Percentiles rank a stretch among this genome's conserved stretches.
Evolutionary conservation across 2,113 vertebrate species (phyloP).

Genomic region (Archocentrus centrarchus): DNA sequence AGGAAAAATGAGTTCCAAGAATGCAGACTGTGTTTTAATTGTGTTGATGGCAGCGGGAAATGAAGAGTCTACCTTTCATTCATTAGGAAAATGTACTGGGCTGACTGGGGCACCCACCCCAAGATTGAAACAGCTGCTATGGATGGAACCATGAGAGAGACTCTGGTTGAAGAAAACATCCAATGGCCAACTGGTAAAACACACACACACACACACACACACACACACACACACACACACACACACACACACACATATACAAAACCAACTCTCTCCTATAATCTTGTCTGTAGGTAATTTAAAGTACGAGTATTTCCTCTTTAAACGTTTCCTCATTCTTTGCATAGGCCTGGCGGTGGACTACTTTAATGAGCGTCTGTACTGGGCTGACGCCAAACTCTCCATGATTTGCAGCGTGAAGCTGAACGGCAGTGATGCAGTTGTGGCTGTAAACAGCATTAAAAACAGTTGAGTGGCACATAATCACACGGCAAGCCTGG

Average conservation of each 20-base stretch:
- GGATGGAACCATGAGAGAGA: conserved; percentile 95
- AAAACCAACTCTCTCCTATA: neutral
- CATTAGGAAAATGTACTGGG: conserved; percentile 96
- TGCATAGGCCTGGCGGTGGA: conserved; percentile 91
- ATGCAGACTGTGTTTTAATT: neutral
- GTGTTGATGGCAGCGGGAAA: neutral
- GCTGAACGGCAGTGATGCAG: conserved; percentile 90
- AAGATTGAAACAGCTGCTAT: conserved; percentile 97
- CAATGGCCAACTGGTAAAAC: conserved; percentile 93
- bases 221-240: neutral
- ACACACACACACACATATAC: neutral
- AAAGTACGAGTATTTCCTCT: neutral
- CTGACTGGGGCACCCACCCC: conserved; percentile 97
- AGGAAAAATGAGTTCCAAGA: neutral
- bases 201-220: neutral
- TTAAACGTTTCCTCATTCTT: neutral
- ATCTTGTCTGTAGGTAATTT: neutral
- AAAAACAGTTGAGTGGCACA: conserved; percentile 86
- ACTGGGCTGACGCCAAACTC: conserved; percentile 96
- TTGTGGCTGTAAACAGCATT: conserved; percentile 86
- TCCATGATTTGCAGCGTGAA: conserved; percentile 93
- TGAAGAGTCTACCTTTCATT: neutral
- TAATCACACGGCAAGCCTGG: neutral
- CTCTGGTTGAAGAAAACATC: conserved; percentile 93
- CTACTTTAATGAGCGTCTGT: conserved; percentile 95